Evolutionary conservation across 2,888 invertebrate species (phyloP), one percentile per base, ranked within the genome.

Genomic region (Andrena flavipes): DNA sequence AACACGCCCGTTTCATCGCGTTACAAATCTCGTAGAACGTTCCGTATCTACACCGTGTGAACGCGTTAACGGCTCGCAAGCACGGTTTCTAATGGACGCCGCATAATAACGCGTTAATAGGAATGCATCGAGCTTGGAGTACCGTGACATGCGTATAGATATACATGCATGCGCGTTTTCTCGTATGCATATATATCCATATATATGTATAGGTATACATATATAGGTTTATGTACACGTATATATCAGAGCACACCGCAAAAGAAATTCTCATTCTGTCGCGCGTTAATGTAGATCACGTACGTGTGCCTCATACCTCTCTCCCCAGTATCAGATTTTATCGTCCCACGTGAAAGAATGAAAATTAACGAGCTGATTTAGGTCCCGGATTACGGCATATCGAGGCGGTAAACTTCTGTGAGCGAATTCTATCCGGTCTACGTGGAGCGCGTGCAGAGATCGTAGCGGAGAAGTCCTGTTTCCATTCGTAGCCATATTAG

Each of bases 341-440:
- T 90, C 90, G 84, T 68, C 29, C 68, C 80, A 72, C 82, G 87
- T 84, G 83, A 88, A 88, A 90, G 85, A 91, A 88, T 90, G 87
- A 86, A 90, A 91, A 91, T 91, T 89, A 91, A 90, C 87, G 87
- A 90, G 88, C 80, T 83, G 88, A 89, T 88, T 90, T 87, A 83
- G 85, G 85, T 80, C 69, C 78, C 60, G 70, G 62, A 78, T 87
- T 87, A 83, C 80, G 59, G 83, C 82, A 80, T 78, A 71, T 80
- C 79, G 71, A 60, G 74, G 56, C 29, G 69, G 60, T 68, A 69
- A 35, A 80, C 73, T 65, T 77, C 70, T 62, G 56, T 35, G 64
- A 59, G 23, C 59, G 20, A 68, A 63, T 67, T 30, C 23, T 54
- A 30, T 29, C 35, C 23, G 13, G 7, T 10, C 35, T 48, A 8